These are phyloP conservation scores for Propithecus perrieri DNA, from an alignment of 2,797 vertebrate genomes.

Conservation along the genomic window DNA sequence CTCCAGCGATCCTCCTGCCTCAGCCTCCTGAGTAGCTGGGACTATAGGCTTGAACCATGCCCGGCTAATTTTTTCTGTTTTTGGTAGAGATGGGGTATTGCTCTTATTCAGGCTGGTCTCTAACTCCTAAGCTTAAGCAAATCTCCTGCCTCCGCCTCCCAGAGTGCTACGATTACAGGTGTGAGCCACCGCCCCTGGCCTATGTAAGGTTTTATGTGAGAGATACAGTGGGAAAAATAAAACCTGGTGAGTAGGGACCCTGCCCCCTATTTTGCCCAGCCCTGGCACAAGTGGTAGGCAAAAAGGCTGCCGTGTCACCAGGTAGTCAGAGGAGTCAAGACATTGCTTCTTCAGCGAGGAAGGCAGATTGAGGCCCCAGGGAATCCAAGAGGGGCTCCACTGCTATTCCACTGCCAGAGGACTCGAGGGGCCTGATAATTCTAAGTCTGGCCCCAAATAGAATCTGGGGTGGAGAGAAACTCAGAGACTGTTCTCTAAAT, in stretches of 20 bases:
- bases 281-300: background rate
- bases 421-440: background rate
- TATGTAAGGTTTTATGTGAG: background rate
- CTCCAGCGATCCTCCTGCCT: too few relatives aligned
- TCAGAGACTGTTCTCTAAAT: conserved; percentile 28
- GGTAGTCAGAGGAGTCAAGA: background rate
- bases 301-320: background rate
- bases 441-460: conserved; percentile 27
- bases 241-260: background rate
- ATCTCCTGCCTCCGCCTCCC: too few relatives aligned
- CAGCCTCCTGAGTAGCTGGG: too few relatives aligned
- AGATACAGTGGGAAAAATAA: background rate
- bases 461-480: conserved; percentile 36
- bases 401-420: background rate
- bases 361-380: background rate
- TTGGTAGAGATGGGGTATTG: too few relatives aligned
- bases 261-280: background rate
- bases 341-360: background rate
- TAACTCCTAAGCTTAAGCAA: background rate
- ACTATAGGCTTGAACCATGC: too few relatives aligned
- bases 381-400: background rate
- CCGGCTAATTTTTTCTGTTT: too few relatives aligned
- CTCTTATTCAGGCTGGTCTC: too few relatives aligned
- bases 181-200: too few relatives aligned
- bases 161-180: too few relatives aligned